Evolutionary conservation across 2,797 vertebrate genomes (phyloP), one percentile per base, ranked within the genome.

Genomic region (Nothura maculosa): DNA sequence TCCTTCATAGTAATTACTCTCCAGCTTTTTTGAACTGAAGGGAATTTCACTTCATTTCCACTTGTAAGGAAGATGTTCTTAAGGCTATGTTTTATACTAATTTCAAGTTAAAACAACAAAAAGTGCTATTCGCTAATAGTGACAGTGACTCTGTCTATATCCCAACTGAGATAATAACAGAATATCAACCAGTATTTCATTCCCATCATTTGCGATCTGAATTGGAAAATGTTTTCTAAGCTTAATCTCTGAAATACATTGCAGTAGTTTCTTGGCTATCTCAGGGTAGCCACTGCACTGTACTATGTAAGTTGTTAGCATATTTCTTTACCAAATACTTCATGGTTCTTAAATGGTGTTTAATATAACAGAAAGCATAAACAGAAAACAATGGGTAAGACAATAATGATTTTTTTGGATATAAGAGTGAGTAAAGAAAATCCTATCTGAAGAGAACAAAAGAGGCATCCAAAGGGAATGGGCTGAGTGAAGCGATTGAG

Each of bases 361-460:
- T 28, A n/a, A 28, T 60, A 28, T 47, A 3, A 1, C 32, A 83
- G 52, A 58, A 57, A 9, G 12, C 57, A 24, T 20, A 63, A 12
- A 24, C 14, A 63, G 42, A 28, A 38, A 21, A 42, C 69, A 22
- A 36, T 36, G 18, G 21, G 25, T 3, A 69, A 8, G 25, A 57
- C n/a, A 77, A 70, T 63, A 19, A 64, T 30, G 43, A 5, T 24
- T 25, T 28, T 15, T 3, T n/a, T 9, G 0, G 0, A 7, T 36
- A 25, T 54, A 32, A 48, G 34, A 12, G 7, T 9, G 4, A 48
- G 10, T 24, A 67, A 6, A 60, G 45, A 54, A 70, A 77, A 30
- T 17, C 73, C 42, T 32, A 20, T 12, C 42, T 27, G 58, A 20
- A 48, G 34, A 63, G 19, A 60, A 27, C 50, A 66, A 58, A 10